These are phyloP conservation scores for Paguma larvata DNA, from an alignment of 2,797 vertebrate species.

Conservation along the genomic window DNA sequence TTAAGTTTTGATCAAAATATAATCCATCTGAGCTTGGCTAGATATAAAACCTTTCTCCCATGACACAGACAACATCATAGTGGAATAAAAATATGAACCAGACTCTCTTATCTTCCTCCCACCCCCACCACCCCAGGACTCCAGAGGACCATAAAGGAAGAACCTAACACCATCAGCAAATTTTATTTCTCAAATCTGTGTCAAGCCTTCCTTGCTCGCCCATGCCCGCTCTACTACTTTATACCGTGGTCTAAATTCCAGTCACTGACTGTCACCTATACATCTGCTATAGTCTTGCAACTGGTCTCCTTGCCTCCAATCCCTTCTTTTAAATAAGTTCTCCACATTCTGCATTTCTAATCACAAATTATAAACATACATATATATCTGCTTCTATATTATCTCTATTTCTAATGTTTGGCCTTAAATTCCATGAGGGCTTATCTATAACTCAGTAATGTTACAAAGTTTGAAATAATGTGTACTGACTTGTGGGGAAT, in stretches of 20 bases:
- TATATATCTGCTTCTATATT: not conserved
- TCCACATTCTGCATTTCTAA: not conserved
- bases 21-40: not conserved
- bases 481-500: not conserved
- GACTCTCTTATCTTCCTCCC: not conserved
- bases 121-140: not conserved
- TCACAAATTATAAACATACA: not conserved
- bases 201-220: not conserved
- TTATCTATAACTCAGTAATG: not conserved
- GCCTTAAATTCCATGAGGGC: constrained; percentile 31
- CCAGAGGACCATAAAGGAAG: not conserved
- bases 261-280: not conserved
- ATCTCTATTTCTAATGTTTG: not conserved
- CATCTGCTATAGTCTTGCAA: not conserved
- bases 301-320: not conserved
- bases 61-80: not conserved
- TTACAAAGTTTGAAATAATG: not conserved
- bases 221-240: not conserved
- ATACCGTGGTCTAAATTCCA: not conserved
- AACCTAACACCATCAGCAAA: not conserved
- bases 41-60: constrained; percentile 10
- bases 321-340: not conserved
- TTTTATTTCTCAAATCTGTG: not conserved
- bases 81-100: constrained; percentile 35
- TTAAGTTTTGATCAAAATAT: constrained; percentile 19